Conservation (phyloP, 1,140 invertebrate genomes). For the Arctopsyche grandis region DNA sequence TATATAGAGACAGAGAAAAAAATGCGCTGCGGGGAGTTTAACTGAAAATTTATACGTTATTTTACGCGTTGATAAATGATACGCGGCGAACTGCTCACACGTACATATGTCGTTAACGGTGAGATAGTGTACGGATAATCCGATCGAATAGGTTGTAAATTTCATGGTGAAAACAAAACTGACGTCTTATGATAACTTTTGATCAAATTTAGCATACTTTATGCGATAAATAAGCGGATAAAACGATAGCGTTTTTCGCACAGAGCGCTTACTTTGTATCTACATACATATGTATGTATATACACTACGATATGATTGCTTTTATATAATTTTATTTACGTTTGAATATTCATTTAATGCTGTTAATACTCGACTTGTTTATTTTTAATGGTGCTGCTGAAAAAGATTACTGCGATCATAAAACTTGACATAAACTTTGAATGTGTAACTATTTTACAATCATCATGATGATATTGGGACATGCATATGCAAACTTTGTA, state of each 20-base stretch:
- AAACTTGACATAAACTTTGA: no score
- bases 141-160: background rate
- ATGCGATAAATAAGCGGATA: background rate
- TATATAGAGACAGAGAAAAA: background rate
- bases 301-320: no score
- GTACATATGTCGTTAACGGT: constrained; percentile 18
- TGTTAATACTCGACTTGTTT: no score
- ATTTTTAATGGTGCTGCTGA: no score
- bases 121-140: constrained; percentile 10
- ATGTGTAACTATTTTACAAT: no score
- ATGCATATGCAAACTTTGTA: no score
- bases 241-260: background rate
- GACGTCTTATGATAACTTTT: background rate
- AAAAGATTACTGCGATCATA: no score
- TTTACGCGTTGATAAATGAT: constrained; percentile 27
- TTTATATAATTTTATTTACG: no score
- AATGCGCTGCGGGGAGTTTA: constrained; percentile 23
- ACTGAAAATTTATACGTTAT: constrained; percentile 19
- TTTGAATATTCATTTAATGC: no score
- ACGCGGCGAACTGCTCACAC: constrained; percentile 15
- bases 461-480: no score
- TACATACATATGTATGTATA: no score
- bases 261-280: background rate
- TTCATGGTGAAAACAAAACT: background rate
- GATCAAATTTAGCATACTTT: background rate